phyloP scores from a whole-genome alignment of 2,888 invertebrate species.

The Tachina fera region DNA sequence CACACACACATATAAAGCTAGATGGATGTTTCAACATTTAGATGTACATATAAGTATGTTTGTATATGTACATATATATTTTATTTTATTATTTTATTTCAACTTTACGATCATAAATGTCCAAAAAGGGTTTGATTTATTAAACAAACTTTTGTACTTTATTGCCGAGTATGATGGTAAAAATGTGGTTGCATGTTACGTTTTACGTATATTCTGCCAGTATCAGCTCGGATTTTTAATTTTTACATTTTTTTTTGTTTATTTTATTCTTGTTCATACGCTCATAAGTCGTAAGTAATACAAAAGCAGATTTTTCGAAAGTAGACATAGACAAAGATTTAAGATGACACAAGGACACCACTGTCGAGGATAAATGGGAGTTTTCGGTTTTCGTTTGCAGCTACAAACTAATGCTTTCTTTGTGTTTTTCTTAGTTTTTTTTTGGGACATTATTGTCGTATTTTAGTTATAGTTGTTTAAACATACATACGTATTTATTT shows the following conservation, averaged over 20 bases:
- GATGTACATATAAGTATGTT: background rate
- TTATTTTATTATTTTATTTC: conserved; percentile 79
- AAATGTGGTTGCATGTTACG: conserved; percentile 72
- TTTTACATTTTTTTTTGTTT: conserved; percentile 11
- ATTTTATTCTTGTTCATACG: conserved; percentile 51
- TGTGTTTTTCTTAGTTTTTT: background rate
- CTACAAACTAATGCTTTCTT: conserved; percentile 37
- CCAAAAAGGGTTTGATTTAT: conserved; percentile 83
- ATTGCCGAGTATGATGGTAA: conserved; percentile 72
- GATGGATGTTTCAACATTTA: background rate
- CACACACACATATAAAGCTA: background rate
- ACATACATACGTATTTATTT: conserved; percentile 14
- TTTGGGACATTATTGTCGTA: conserved; percentile 16
- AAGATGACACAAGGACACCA: conserved; percentile 73
- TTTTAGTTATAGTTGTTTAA: conserved; percentile 7
- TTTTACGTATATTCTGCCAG: conserved; percentile 52
- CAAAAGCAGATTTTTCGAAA: conserved; percentile 72
- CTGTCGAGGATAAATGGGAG: conserved; percentile 72
- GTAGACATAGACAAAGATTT: conserved; percentile 72
- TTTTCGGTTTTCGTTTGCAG: conserved; percentile 71
- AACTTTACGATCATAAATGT: conserved; percentile 83
- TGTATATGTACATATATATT: conserved; percentile 56
- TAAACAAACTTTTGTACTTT: conserved; percentile 78
- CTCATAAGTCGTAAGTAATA: conserved; percentile 70
- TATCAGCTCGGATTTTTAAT: conserved; percentile 20